These are phyloP conservation scores for Phortica okadai DNA, from an alignment of 2,888 invertebrate species.

Conservation along the genomic window DNA sequence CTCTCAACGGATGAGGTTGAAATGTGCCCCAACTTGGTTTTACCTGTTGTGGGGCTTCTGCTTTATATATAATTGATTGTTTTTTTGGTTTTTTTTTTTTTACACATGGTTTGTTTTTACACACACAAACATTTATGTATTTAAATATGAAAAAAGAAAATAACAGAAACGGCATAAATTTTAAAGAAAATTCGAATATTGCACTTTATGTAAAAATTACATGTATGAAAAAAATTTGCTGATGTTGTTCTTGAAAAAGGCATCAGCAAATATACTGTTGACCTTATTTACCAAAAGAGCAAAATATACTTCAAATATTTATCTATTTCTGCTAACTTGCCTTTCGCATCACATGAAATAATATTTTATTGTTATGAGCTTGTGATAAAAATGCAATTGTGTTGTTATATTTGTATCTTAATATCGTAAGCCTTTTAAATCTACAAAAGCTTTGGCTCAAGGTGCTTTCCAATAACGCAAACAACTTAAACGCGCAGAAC, in stretches of 20 bases:
- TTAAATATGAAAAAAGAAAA: conserved; percentile 34
- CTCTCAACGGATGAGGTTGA: conserved; percentile 72
- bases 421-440: too few species aligned
- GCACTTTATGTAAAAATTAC: not conserved
- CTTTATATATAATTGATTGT: conserved; percentile 51
- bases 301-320: too few species aligned
- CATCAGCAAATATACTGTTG: too few species aligned
- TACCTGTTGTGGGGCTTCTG: conserved; percentile 74
- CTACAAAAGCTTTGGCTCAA: too few species aligned
- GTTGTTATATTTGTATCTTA: too few species aligned
- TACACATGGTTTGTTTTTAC: conserved; percentile 13
- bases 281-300: too few species aligned
- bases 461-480: too few species aligned
- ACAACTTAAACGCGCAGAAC: too few species aligned
- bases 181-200: not conserved
- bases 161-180: conserved; percentile 27
- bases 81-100: not conserved
- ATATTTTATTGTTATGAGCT: too few species aligned
- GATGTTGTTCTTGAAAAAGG: not conserved
- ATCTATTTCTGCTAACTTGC: too few species aligned
- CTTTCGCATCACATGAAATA: too few species aligned
- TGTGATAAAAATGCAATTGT: too few species aligned
- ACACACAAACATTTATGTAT: conserved; percentile 49
- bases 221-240: not conserved
- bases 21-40: conserved; percentile 73